Conservation (phyloP, 92 coral and sea anemone genomes). For the Paragorgia papillata region DNA sequence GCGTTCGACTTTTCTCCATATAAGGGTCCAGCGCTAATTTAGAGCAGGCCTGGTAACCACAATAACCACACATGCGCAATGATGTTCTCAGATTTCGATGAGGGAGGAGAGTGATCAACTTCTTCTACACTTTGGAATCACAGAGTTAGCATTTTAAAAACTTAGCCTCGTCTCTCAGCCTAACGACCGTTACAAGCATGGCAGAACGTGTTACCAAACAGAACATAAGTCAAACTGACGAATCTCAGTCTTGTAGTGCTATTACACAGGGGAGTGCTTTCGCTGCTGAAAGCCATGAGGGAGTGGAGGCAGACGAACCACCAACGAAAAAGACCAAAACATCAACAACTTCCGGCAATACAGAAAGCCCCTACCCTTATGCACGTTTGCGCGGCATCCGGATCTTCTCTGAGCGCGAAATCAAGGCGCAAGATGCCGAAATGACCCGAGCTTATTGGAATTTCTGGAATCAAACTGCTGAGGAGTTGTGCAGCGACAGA, state of each 20-base stretch:
- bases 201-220: background rate
- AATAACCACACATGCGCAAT: conserved; percentile 5
- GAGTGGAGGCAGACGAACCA: conserved; percentile 13
- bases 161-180: background rate
- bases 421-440: conserved; percentile 95
- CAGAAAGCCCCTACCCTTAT: conserved; percentile 69
- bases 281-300: background rate
- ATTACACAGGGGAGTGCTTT: background rate
- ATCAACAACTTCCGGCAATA: conserved; percentile 25
- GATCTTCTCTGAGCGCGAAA: conserved; percentile 94
- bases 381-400: conserved; percentile 90
- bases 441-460: conserved; percentile 98
- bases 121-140: too few species aligned
- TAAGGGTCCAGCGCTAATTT: too few species aligned
- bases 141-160: background rate
- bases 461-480: conserved; percentile 97
- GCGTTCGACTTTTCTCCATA: too few species aligned
- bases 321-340: conserved; percentile 43
- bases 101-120: background rate
- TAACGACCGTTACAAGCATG: background rate
- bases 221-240: background rate
- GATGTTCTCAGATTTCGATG: background rate
- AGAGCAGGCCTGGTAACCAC: background rate
- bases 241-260: background rate
- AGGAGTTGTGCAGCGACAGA: conserved; percentile 95